These are phyloP conservation scores for Himalopsyche kuldschensis DNA, from an alignment of 2,888 invertebrate genomes.

Conservation along the genomic window DNA sequence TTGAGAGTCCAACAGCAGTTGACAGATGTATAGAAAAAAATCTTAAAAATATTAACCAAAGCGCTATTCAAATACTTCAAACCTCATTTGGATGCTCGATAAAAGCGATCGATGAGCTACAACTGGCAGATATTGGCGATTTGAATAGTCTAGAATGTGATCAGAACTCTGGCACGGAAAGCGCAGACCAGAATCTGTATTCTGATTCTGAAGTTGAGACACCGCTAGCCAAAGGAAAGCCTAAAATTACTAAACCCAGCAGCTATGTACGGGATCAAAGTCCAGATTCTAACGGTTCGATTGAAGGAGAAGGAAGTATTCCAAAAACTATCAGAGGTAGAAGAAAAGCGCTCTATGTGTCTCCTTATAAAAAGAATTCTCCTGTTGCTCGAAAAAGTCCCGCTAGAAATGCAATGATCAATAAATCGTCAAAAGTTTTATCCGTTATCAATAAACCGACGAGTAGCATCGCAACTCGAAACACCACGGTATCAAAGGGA, in stretches of 20 bases:
- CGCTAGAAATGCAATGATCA: slow-evolving; percentile 36
- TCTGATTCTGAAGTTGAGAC: slow-evolving; percentile 55
- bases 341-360: slow-evolving; percentile 69
- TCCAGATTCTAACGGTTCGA: slow-evolving; percentile 54
- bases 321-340: slow-evolving; percentile 66
- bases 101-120: slow-evolving; percentile 41
- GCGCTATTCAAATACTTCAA: slow-evolving; percentile 34
- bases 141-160: slow-evolving; percentile 61
- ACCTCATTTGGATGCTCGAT: slow-evolving; percentile 5
- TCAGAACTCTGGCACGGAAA: slow-evolving; percentile 62
- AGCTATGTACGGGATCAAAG: slow-evolving; percentile 50
- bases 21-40: slow-evolving; percentile 56
- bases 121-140: slow-evolving; percentile 48
- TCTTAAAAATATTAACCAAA: slow-evolving; percentile 55
- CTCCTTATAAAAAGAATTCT: slow-evolving; percentile 57
- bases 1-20: slow-evolving; percentile 53
- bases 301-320: slow-evolving; percentile 49
- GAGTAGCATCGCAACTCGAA: background rate
- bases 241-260: slow-evolving; percentile 63
- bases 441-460: slow-evolving; percentile 20
- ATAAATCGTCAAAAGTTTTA: slow-evolving; percentile 15
- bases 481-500: background rate
- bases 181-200: slow-evolving; percentile 47
- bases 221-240: slow-evolving; percentile 51
- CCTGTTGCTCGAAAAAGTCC: slow-evolving; percentile 49